A percentile compares a stretch with the other conserved stretches of the same genome.
These are phyloP conservation scores for Lepus americanus DNA, from an alignment of 2,113 vertebrate genomes.

Conservation along the genomic window DNA sequence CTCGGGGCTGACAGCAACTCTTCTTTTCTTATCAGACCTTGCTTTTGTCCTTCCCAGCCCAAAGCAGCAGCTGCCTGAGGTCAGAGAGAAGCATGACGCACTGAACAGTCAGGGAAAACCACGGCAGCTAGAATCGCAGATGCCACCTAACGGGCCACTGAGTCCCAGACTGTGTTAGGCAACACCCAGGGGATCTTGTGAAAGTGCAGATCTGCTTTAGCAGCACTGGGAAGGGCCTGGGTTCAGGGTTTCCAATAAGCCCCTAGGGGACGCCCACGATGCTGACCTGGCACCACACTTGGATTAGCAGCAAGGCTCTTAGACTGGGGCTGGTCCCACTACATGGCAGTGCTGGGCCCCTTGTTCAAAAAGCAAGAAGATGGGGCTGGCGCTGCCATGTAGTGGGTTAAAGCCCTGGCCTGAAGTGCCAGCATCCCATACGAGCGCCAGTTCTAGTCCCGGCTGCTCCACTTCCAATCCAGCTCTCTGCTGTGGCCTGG, in stretches of 20 bases:
- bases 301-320: not conserved
- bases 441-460: too few species aligned
- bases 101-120: not conserved
- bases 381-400: too few species aligned
- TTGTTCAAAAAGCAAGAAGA: not conserved
- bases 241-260: not conserved
- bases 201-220: not conserved
- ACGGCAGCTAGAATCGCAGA: not conserved
- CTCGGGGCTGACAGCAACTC: not conserved
- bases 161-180: not conserved
- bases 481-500: too few species aligned
- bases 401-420: too few species aligned
- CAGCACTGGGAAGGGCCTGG: not conserved
- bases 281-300: not conserved
- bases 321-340: not conserved
- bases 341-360: not conserved
- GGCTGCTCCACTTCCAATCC: too few species aligned
- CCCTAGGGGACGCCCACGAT: not conserved
- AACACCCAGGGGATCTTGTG: not conserved
- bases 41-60: not conserved
- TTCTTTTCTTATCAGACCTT: not conserved
- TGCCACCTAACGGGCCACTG: not conserved
- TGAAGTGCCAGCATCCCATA: too few species aligned
- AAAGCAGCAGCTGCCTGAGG: not conserved
- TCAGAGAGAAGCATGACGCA: not conserved